Evolutionary conservation across 2,113 vertebrate genomes (phyloP).

Genomic region (Alces alces): DNA sequence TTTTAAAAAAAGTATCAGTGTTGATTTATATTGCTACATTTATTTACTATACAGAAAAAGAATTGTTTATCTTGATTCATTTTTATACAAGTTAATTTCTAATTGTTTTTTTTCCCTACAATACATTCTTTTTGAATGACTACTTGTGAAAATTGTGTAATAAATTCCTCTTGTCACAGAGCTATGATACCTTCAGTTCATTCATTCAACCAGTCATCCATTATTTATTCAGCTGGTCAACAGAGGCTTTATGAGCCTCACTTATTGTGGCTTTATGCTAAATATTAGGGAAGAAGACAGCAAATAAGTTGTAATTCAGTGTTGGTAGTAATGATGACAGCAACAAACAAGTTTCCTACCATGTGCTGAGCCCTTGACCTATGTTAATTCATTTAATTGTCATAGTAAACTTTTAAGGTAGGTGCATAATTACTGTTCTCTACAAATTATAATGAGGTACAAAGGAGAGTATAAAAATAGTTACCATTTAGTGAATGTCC

Average conservation of each 20-base stretch:
- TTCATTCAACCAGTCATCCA: background rate
- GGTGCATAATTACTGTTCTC: background rate
- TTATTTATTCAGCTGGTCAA: conserved; percentile 10
- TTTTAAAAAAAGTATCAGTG: background rate
- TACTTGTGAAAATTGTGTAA: background rate
- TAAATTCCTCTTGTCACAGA: background rate
- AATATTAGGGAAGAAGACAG: background rate
- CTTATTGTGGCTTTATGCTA: conserved; percentile 14
- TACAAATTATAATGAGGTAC: conserved; percentile 7
- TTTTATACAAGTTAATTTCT: background rate
- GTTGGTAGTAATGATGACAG: background rate
- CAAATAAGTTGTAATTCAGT: conserved; percentile 7
- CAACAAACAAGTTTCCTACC: background rate
- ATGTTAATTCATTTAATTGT: conserved; percentile 29
- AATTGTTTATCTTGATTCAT: background rate
- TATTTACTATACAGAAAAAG: background rate
- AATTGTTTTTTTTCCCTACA: background rate
- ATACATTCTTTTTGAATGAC: background rate
- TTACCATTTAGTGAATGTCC: background rate
- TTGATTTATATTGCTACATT: background rate
- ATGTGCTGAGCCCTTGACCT: background rate
- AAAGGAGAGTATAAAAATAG: conserved; percentile 37
- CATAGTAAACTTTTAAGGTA: conserved; percentile 29
- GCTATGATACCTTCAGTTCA: background rate
- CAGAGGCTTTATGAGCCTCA: background rate